phyloP scores from a whole-genome alignment of 2,888 invertebrate genomes.

The Acholoe squamosa region DNA sequence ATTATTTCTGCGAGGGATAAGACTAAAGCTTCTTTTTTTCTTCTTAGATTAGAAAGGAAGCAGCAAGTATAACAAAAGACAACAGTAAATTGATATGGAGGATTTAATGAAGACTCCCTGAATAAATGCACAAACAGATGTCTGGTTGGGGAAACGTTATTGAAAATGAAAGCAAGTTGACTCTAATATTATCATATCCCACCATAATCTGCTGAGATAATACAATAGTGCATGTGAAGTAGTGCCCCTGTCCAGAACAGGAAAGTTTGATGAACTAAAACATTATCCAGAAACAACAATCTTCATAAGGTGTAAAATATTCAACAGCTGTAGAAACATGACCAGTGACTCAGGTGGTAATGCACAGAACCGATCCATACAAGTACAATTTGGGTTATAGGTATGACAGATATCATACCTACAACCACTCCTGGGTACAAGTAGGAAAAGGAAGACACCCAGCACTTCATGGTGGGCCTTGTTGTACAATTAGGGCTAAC shows the following conservation, averaged over 20 bases:
- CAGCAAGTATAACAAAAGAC: no score
- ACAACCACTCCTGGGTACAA: background rate
- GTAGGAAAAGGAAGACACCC: background rate
- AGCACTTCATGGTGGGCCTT: background rate
- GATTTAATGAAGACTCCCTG: constrained; percentile 7
- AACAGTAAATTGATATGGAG: no score
- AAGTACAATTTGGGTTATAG: background rate
- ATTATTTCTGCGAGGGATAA: no score
- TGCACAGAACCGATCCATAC: background rate
- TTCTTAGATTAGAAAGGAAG: no score
- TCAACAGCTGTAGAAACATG: background rate
- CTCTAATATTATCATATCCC: background rate
- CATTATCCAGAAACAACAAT: background rate
- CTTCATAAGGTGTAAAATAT: background rate
- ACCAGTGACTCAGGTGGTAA: background rate
- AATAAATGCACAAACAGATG: constrained; percentile 12
- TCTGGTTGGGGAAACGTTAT: background rate
- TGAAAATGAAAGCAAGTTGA: background rate
- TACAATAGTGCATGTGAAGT: constrained; percentile 10
- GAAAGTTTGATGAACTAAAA: background rate
- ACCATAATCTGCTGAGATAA: constrained; percentile 8
- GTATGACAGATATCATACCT: background rate
- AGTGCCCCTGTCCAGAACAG: background rate
- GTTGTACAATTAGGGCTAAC: background rate
- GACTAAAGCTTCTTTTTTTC: no score